Evolutionary conservation across 2,113 vertebrate species (phyloP).

Genomic region (Catharus fuscescens): DNA sequence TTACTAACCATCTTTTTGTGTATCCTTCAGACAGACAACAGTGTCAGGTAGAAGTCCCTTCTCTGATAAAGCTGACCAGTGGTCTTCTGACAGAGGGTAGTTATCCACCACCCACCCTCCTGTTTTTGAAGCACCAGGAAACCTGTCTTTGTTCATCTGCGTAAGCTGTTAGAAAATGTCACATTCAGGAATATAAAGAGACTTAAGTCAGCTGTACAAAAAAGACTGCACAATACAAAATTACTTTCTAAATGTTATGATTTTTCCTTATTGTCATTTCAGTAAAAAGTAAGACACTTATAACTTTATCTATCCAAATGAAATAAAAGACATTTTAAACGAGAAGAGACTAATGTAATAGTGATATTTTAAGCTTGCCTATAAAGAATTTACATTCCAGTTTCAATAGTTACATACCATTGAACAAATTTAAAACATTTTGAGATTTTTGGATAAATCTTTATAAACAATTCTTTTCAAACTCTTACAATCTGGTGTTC

Average conservation of each 20-base stretch:
- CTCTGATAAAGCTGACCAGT: slow-evolving; percentile 76
- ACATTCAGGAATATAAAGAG: not conserved
- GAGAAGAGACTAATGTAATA: not conserved
- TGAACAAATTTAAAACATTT: not conserved
- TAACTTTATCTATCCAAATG: not conserved
- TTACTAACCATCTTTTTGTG: slow-evolving; percentile 77
- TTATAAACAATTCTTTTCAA: not conserved
- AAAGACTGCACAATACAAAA: not conserved
- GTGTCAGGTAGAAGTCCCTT: slow-evolving; percentile 80
- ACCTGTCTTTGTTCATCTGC: slow-evolving; percentile 74
- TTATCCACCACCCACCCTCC: slow-evolving; percentile 93
- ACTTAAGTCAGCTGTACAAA: not conserved
- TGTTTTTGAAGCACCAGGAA: slow-evolving; percentile 67
- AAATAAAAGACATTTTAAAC: not conserved
- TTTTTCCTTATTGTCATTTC: not conserved
- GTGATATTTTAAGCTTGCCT: not conserved
- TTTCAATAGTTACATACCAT: not conserved
- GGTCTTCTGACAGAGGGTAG: slow-evolving; percentile 77
- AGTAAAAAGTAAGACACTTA: not conserved
- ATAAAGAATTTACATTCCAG: not conserved
- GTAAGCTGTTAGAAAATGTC: slow-evolving; percentile 55
- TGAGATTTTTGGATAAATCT: not conserved
- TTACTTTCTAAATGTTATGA: not conserved
- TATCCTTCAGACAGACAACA: slow-evolving; percentile 82
- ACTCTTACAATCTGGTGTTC: not conserved